Conservation (phyloP, 92 coral and sea anemone genomes). For the Siderastrea siderea region DNA sequence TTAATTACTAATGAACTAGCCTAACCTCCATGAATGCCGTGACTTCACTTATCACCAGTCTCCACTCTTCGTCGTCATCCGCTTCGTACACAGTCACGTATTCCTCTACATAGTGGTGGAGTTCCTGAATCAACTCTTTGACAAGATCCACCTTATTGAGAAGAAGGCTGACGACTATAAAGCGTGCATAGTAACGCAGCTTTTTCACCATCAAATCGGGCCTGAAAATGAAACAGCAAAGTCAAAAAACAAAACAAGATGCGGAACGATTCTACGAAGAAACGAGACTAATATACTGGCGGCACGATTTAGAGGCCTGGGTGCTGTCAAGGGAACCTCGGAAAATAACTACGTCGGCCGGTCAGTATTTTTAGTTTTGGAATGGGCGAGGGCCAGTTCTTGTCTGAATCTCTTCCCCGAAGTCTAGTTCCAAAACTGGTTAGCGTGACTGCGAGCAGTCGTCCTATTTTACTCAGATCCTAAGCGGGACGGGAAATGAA, state of each 20-base stretch:
- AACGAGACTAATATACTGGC: no score
- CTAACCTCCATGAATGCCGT: constrained; percentile 93
- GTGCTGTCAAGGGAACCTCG: no score
- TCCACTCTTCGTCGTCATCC: constrained; percentile 97
- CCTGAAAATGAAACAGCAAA: constrained; percentile 40
- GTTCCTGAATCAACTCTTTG: constrained; percentile 89
- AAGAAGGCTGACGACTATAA: constrained; percentile 93
- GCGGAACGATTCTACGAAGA: background rate
- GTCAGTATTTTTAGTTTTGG: no score
- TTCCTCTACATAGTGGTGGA: constrained; percentile 92
- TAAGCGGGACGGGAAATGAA: no score
- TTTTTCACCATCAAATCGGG: constrained; percentile 98
- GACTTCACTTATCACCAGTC: constrained; percentile 97
- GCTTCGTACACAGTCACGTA: constrained; percentile 91
- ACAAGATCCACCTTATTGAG: constrained; percentile 95
- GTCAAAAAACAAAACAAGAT: background rate
- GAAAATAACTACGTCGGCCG: no score
- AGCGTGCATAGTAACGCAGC: constrained; percentile 94
- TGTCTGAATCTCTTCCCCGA: no score
- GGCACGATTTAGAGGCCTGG: no score
- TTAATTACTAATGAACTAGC: background rate
- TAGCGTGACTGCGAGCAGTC: no score
- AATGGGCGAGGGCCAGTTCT: no score
- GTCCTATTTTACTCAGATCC: no score
- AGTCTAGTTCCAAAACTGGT: no score